Evolutionary conservation across 1,140 invertebrate species (phyloP).

Genomic region (Solenopsis fugax): DNA sequence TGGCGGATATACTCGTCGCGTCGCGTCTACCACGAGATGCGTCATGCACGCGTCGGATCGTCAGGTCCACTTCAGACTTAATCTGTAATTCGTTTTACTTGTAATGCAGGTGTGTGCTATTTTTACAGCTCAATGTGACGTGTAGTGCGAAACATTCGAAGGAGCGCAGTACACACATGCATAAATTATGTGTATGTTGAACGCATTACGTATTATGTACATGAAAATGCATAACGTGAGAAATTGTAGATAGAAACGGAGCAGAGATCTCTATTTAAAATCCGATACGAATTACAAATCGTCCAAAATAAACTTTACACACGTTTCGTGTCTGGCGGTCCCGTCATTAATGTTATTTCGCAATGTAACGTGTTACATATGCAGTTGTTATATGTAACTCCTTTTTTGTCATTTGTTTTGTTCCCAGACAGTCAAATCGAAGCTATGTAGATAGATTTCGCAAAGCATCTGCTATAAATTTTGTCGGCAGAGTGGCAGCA

Average conservation of each 20-base stretch:
- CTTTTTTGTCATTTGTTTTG: not conserved
- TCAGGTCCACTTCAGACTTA: not conserved
- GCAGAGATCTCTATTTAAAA: not conserved
- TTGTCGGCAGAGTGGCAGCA: not conserved
- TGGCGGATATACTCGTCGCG: conserved; percentile 5
- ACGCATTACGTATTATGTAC: not conserved
- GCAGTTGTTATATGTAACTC: not conserved
- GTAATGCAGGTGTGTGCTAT: not conserved
- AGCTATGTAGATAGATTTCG: not conserved
- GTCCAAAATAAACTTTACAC: not conserved
- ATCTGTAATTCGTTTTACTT: not conserved
- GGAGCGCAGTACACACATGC: too few relatives aligned
- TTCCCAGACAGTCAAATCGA: not conserved
- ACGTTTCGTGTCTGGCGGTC: not conserved
- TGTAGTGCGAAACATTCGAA: not conserved
- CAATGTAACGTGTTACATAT: not conserved
- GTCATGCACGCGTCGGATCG: not conserved
- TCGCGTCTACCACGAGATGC: conserved; percentile 9
- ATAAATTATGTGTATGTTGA: not conserved
- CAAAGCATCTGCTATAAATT: not conserved
- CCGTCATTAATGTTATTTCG: not conserved
- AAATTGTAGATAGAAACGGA: not conserved
- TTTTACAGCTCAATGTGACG: not conserved
- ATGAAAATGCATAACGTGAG: not conserved
- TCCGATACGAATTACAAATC: not conserved